A percentile compares a stretch with the other conserved stretches of the same genome.
Conservation (phyloP, 2,113 vertebrate species). For the Calonectris borealis region DNA sequence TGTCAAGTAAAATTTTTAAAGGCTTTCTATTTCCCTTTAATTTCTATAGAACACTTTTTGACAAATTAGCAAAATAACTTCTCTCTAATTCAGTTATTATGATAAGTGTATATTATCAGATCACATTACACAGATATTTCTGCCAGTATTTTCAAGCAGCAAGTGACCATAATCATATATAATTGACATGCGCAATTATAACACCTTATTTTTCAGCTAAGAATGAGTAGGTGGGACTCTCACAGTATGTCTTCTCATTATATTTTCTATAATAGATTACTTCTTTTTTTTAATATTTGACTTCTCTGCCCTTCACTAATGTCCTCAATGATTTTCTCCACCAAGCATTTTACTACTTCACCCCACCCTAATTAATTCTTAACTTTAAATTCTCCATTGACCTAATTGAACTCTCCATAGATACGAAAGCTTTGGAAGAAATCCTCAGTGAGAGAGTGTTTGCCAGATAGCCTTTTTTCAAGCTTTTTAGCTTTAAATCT, state of each 20-base stretch:
- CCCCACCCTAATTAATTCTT: constrained; percentile 44
- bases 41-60: neutral
- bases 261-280: neutral
- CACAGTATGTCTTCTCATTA: neutral
- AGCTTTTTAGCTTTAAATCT: neutral
- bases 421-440: neutral
- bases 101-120: neutral
- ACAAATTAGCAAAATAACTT: neutral
- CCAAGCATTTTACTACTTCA: neutral
- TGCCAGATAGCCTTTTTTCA: neutral
- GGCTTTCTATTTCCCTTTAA: neutral
- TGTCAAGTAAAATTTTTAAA: neutral
- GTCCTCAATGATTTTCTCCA: constrained; percentile 3
- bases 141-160: neutral
- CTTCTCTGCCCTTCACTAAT: constrained; percentile 14
- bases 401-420: neutral
- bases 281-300: neutral
- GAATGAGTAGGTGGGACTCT: neutral
- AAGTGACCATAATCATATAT: neutral
- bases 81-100: neutral
- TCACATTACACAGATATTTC: neutral
- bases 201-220: neutral
- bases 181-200: neutral
- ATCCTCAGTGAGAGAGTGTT: neutral
- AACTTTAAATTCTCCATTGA: neutral